These are phyloP conservation scores for Eupithecia inturbata DNA, from an alignment of 2,888 invertebrate genomes.

Conservation along the genomic window DNA sequence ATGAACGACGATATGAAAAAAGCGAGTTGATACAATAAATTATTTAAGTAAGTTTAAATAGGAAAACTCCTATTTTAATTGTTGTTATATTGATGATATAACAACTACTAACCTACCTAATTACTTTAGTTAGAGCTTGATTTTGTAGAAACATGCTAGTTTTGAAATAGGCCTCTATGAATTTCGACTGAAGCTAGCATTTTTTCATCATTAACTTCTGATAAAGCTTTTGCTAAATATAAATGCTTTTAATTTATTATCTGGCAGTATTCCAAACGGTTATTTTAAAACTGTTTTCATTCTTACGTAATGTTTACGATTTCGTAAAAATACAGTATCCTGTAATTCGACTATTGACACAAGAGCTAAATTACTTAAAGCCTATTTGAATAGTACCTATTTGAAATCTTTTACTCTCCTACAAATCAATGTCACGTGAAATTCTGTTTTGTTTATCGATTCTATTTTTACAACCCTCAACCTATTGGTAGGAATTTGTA, in stretches of 20 bases:
- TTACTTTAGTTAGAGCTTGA: background rate
- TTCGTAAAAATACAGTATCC: slow-evolving; percentile 22
- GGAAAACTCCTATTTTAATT: background rate
- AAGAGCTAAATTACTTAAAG: background rate
- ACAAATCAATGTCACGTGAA: slow-evolving; percentile 44
- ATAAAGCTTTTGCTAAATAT: slow-evolving; percentile 13
- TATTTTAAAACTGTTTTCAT: slow-evolving; percentile 15
- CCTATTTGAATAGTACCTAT: background rate
- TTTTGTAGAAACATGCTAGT: too few species aligned
- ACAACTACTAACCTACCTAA: background rate
- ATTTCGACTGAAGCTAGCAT: too few species aligned
- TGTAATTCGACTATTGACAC: slow-evolving; percentile 8
- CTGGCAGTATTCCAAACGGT: slow-evolving; percentile 20
- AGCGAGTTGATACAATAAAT: slow-evolving; percentile 43
- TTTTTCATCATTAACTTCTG: too few species aligned
- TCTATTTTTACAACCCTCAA: slow-evolving; percentile 24
- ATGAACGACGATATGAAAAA: slow-evolving; percentile 47
- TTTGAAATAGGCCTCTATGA: too few species aligned
- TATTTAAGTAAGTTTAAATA: background rate
- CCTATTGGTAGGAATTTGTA: background rate
- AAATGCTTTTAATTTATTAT: slow-evolving; percentile 14
- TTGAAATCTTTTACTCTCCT: slow-evolving; percentile 29
- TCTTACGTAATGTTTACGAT: slow-evolving; percentile 25
- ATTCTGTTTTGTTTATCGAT: slow-evolving; percentile 35
- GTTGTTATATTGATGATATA: background rate